A percentile compares a stretch with the other conserved stretches of the same genome.
Conservation (phyloP, 2,113 vertebrate genomes). For the Acanthisitta chloris region DNA sequence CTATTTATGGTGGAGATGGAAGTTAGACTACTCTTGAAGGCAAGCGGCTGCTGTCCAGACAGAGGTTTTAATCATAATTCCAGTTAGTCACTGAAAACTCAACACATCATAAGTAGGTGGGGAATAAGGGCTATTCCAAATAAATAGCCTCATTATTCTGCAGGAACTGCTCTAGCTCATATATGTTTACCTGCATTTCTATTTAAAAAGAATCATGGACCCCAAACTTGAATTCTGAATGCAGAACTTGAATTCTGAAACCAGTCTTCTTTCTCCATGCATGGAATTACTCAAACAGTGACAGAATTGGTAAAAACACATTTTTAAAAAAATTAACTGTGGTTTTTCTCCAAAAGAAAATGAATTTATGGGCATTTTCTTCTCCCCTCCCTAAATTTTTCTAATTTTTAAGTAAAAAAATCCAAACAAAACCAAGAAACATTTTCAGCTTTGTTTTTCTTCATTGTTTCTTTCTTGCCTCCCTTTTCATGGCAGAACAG, state of each 20-base stretch:
- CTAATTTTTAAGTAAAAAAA: not conserved
- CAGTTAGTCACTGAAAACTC: conserved; percentile 39
- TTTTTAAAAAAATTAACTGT: not conserved
- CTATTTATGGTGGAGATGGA: conserved; percentile 36
- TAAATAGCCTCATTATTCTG: conserved; percentile 10
- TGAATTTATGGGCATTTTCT: not conserved
- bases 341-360: conserved; percentile 12
- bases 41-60: conserved; percentile 27
- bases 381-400: not conserved
- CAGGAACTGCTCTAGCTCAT: not conserved
- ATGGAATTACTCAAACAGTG: not conserved
- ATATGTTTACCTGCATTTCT: not conserved
- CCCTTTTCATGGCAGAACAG: not conserved
- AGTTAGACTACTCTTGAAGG: conserved; percentile 13
- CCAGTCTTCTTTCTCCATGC: not conserved
- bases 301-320: not conserved
- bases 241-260: conserved; percentile 1
- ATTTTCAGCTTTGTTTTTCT: not conserved
- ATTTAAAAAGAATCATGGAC: not conserved
- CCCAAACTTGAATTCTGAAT: not conserved
- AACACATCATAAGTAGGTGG: conserved; percentile 3
- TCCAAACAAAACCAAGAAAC: not conserved
- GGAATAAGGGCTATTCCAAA: not conserved
- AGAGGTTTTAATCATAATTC: conserved; percentile 38
- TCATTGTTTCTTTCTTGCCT: not conserved